Evolutionary conservation across 2,113 vertebrate species (phyloP).

Genomic region (Pionites leucogaster): DNA sequence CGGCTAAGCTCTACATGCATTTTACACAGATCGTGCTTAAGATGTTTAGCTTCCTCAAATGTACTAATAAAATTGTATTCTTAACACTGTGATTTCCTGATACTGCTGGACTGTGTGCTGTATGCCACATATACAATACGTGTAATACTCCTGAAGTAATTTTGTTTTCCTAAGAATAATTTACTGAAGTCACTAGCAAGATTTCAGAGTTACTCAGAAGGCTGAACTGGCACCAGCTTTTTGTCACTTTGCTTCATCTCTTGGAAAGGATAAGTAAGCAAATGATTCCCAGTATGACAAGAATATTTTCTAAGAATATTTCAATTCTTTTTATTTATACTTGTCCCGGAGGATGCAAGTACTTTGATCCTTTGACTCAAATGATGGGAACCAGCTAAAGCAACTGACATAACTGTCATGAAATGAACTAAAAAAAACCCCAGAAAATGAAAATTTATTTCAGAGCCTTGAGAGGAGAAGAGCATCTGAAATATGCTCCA

Average conservation of each 20-base stretch:
- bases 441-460: conserved; percentile 25
- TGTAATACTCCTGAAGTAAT: neutral
- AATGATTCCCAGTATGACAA: conserved; percentile 44
- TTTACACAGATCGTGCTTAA: neutral
- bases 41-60: neutral
- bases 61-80: neutral
- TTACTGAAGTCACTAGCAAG: neutral
- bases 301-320: conserved; percentile 61
- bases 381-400: conserved; percentile 61
- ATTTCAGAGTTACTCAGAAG: neutral
- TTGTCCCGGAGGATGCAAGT: conserved; percentile 46
- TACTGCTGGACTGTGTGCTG: neutral
- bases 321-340: conserved; percentile 57
- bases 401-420: conserved; percentile 32
- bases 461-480: conserved; percentile 24
- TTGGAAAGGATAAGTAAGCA: conserved; percentile 7
- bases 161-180: neutral
- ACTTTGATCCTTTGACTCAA: conserved; percentile 50
- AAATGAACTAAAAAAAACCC: neutral
- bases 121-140: neutral
- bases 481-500: conserved; percentile 11
- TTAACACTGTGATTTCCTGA: neutral
- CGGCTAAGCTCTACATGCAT: neutral
- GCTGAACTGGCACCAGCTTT: neutral
- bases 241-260: conserved; percentile 14